Evolutionary conservation across 2,113 vertebrate species (phyloP).

Genomic region (Tetrao urogallus): DNA sequence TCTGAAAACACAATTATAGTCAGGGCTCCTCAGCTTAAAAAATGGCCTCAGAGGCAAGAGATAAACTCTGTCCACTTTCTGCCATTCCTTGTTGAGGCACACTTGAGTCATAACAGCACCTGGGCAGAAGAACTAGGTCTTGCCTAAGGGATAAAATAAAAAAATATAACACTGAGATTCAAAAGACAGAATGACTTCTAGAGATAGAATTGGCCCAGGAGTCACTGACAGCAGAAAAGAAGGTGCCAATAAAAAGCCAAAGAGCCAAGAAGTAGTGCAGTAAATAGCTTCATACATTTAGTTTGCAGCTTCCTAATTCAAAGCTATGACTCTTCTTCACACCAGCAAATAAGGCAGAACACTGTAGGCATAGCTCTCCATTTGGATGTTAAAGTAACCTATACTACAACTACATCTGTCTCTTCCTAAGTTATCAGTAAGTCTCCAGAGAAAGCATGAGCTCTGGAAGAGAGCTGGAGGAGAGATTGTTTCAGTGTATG

Average conservation of each 20-base stretch:
- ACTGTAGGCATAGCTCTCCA: not conserved
- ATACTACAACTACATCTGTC: not conserved
- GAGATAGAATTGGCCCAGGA: constrained; percentile 12
- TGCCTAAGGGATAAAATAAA: constrained; percentile 18
- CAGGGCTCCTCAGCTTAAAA: not conserved
- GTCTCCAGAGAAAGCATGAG: not conserved
- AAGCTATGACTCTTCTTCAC: constrained; percentile 1
- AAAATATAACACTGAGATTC: constrained; percentile 28
- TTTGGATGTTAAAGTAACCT: not conserved
- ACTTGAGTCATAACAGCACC: not conserved
- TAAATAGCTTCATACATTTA: constrained; percentile 63
- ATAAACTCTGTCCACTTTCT: constrained; percentile 1
- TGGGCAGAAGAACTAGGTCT: not conserved
- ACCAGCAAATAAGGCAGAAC: not conserved
- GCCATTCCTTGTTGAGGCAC: not conserved
- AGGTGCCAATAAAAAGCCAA: constrained; percentile 42
- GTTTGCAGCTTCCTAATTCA: constrained; percentile 54
- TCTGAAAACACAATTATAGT: not conserved
- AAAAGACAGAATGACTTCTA: not conserved
- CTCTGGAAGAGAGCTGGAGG: not conserved
- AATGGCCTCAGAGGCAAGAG: not conserved
- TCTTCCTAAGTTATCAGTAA: not conserved
- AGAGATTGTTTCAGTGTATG: not conserved
- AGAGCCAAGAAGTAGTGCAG: constrained; percentile 35
- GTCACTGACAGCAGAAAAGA: constrained; percentile 28